phyloP scores from a whole-genome alignment of 2,888 invertebrate genomes.

The Yponomeuta sedellus region DNA sequence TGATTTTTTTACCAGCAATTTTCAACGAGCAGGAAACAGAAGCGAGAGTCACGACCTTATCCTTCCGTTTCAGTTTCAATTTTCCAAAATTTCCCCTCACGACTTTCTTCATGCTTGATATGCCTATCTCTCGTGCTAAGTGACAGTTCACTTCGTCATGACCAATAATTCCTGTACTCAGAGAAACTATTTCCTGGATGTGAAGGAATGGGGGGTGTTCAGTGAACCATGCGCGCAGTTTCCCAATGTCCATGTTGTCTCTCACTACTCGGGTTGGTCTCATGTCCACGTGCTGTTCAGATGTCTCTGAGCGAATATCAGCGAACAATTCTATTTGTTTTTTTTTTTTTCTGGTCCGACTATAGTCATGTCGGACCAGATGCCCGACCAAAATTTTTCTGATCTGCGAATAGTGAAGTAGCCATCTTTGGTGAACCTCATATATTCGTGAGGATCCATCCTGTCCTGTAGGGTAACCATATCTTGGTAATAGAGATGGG shows the following conservation, averaged over 20 bases:
- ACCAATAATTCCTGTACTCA: conserved; percentile 7
- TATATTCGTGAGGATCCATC: not conserved
- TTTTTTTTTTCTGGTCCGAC: too few relatives aligned
- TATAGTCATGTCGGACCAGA: conserved; percentile 20
- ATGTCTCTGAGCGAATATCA: conserved; percentile 20
- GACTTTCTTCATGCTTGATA: conserved; percentile 11
- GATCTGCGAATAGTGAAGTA: conserved; percentile 18
- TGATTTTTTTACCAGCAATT: conserved; percentile 15
- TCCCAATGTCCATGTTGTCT: conserved; percentile 6
- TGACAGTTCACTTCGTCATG: conserved; percentile 9
- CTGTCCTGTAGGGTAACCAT: conserved; percentile 4
- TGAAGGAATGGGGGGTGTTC: conserved; percentile 4
- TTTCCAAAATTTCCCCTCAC: conserved; percentile 18
- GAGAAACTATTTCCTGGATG: not conserved
- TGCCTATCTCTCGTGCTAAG: conserved; percentile 11
- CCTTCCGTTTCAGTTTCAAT: conserved; percentile 21
- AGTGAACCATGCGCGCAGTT: conserved; percentile 11
- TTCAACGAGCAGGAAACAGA: conserved; percentile 18
- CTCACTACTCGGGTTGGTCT: conserved; percentile 12
- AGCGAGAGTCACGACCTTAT: conserved; percentile 18
- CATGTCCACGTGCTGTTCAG: conserved; percentile 3
- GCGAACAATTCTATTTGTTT: conserved; percentile 20
- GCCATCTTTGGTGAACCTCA: conserved; percentile 5
- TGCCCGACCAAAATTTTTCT: conserved; percentile 14
- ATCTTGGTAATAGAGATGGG: conserved; percentile 10